Conservation (phyloP, 1,140 invertebrate genomes). For the Dreissena rostriformis region DNA sequence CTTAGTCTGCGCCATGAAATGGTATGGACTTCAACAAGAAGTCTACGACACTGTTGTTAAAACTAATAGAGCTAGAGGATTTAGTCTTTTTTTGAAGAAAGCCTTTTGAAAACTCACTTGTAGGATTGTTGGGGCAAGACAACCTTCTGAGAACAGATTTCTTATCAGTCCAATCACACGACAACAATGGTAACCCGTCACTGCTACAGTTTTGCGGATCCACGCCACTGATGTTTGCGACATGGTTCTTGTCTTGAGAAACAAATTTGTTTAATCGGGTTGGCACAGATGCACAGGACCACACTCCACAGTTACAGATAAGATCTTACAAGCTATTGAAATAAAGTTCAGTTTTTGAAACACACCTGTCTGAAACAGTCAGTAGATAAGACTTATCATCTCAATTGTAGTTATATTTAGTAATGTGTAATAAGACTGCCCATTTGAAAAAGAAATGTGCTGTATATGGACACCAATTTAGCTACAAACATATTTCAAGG, state of each 20-base stretch:
- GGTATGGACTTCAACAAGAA: conserved; percentile 81
- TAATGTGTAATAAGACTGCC: too few species aligned
- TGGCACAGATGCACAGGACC: conserved; percentile 76
- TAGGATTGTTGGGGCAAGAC: conserved; percentile 72
- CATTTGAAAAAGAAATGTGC: not conserved
- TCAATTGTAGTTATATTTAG: too few species aligned
- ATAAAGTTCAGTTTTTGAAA: too few species aligned
- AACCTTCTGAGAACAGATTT: conserved; percentile 34
- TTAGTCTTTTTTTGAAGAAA: not conserved
- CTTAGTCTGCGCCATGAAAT: conserved; percentile 84
- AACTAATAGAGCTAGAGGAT: not conserved
- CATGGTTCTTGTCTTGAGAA: conserved; percentile 43
- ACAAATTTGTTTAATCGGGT: conserved; percentile 56
- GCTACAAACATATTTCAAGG: not conserved
- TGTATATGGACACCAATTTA: not conserved
- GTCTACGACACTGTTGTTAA: not conserved
- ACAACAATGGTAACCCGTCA: too few species aligned
- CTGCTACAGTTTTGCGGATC: not conserved
- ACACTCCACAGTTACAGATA: too few species aligned
- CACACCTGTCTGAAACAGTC: too few species aligned
- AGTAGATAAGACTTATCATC: too few species aligned
- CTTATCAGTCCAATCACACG: too few species aligned
- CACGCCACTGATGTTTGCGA: conserved; percentile 23
- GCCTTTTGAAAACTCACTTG: conserved; percentile 61
- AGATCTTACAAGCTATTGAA: too few species aligned